Evolutionary conservation across 2,888 invertebrate species (phyloP).

Genomic region (Heteromurus nitidus): DNA sequence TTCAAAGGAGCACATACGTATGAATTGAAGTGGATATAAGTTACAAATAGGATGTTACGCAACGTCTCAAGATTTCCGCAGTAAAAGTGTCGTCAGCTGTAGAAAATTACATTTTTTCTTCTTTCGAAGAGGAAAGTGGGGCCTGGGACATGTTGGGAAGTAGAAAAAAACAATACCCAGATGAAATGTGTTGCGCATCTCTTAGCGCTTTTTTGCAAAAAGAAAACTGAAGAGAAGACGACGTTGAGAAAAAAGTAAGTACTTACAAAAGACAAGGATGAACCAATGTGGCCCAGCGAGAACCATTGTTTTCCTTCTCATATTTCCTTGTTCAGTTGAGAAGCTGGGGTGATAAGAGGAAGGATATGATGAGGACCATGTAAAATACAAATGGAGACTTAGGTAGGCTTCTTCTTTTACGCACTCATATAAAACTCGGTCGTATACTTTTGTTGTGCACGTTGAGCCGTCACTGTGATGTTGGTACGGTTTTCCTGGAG

Average conservation of each 20-base stretch:
- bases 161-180: neutral
- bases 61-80: neutral
- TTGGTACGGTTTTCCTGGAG: conserved; percentile 31
- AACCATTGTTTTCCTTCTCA: conserved; percentile 73
- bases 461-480: neutral
- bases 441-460: conserved; percentile 13
- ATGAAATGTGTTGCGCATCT: neutral
- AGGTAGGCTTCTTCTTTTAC: neutral
- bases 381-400: conserved; percentile 9
- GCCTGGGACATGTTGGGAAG: neutral
- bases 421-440: conserved; percentile 23
- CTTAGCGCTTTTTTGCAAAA: neutral
- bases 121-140: neutral
- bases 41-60: too few species aligned
- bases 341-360: conserved; percentile 39
- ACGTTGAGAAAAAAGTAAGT: neutral
- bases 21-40: too few species aligned
- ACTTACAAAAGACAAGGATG: conserved; percentile 73
- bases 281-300: conserved; percentile 72
- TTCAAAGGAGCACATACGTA: too few species aligned
- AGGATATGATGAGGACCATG: conserved; percentile 42
- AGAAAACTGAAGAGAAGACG: neutral
- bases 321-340: conserved; percentile 50
- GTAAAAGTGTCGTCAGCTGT: conserved; percentile 34
- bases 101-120: conserved; percentile 1